phyloP scores from a whole-genome alignment of 2,888 invertebrate species.

The Hecatera dysodea region DNA sequence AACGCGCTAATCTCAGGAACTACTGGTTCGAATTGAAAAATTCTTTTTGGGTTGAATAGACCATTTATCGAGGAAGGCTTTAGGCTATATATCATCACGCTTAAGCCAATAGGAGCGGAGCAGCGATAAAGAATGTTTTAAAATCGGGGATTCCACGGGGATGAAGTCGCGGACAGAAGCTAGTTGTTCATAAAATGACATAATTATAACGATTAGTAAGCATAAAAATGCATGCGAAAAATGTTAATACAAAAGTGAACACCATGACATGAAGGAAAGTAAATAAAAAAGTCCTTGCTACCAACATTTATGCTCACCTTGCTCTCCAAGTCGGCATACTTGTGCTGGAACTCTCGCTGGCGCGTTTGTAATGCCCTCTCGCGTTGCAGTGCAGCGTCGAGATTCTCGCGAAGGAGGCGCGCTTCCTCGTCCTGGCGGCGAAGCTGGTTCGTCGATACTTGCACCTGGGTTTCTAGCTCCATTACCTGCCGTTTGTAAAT shows the following conservation, averaged over 20 bases:
- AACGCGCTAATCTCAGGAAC: too few relatives aligned
- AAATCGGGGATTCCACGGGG: too few relatives aligned
- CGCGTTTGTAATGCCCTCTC: slow-evolving; percentile 95
- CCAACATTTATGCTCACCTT: slow-evolving; percentile 76
- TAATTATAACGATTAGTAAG: slow-evolving; percentile 38
- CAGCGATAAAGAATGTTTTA: too few relatives aligned
- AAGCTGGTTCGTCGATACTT: slow-evolving; percentile 96
- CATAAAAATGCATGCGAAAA: slow-evolving; percentile 11
- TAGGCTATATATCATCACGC: too few relatives aligned
- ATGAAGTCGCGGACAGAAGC: too few relatives aligned
- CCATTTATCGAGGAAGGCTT: too few relatives aligned
- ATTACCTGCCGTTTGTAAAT: slow-evolving; percentile 91
- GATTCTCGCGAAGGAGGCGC: slow-evolving; percentile 94
- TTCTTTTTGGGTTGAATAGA: too few relatives aligned
- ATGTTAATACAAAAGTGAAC: slow-evolving; percentile 28
- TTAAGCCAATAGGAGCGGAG: too few relatives aligned
- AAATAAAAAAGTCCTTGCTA: slow-evolving; percentile 28
- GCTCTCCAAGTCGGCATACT: slow-evolving; percentile 91
- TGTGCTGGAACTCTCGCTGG: slow-evolving; percentile 95
- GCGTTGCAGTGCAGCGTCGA: slow-evolving; percentile 93
- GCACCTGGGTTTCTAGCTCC: slow-evolving; percentile 99
- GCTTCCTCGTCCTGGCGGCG: slow-evolving; percentile 98
- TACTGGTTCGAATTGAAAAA: too few relatives aligned
- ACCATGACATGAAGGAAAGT: slow-evolving; percentile 42
- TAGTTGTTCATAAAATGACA: too few relatives aligned